A percentile compares a stretch with the other conserved stretches of the same genome.
phyloP scores from a whole-genome alignment of 23 tunicate species.

The Aplidium turbinatum region DNA sequence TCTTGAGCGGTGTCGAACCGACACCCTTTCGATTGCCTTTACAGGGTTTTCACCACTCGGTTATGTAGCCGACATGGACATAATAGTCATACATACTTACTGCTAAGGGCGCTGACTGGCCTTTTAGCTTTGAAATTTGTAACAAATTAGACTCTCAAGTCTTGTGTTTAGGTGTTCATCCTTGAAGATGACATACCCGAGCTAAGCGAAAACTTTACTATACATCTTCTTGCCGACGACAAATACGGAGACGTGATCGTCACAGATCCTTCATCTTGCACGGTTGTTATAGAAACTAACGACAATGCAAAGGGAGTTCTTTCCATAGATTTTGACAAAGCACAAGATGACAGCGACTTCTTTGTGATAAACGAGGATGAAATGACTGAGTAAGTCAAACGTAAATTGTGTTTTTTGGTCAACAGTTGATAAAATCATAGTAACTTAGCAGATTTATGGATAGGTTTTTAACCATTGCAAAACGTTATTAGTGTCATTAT shows the following conservation, averaged over 20 bases:
- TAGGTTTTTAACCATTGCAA: too few relatives aligned
- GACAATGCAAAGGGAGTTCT: constrained; percentile 79
- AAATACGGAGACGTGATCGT: constrained; percentile 58
- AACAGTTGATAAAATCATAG: too few relatives aligned
- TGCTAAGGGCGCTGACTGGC: too few relatives aligned
- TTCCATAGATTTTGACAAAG: constrained; percentile 51
- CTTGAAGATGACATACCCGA: constrained; percentile 62
- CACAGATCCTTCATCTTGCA: constrained; percentile 45
- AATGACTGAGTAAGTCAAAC: constrained; percentile 10
- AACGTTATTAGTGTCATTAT: too few relatives aligned
- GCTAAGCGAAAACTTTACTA: constrained; percentile 74
- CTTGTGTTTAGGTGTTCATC: constrained; percentile 53
- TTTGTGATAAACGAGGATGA: constrained; percentile 53
- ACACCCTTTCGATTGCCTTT: too few relatives aligned
- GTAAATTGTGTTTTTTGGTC: not conserved
- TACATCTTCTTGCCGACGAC: constrained; percentile 29
- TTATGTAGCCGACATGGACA: too few relatives aligned
- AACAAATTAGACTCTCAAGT: too few relatives aligned
- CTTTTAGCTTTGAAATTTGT: too few relatives aligned
- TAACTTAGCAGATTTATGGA: too few relatives aligned
- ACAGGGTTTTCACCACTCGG: too few relatives aligned
- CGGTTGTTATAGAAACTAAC: constrained; percentile 69
- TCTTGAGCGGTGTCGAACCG: too few relatives aligned
- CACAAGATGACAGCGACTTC: not conserved
- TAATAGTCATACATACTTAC: too few relatives aligned